Conservation (phyloP, 1,140 invertebrate genomes). For the Augochlora pura region DNA sequence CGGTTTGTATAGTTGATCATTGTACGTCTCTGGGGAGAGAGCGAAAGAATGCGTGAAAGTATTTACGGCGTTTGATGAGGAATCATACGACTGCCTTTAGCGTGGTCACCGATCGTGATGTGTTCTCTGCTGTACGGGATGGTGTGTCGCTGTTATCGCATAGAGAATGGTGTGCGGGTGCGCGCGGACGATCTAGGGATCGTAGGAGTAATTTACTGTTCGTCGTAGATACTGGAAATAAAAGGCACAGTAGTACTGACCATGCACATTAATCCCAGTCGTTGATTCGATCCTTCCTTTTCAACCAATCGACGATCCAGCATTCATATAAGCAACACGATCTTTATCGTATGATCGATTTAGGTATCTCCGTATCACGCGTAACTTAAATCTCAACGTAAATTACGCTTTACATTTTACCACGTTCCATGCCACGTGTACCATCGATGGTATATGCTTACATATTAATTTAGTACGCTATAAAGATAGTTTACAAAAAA, state of each 20-base stretch:
- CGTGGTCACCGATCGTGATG: neutral
- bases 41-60: neutral
- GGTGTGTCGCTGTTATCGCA: constrained; percentile 20
- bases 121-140: neutral
- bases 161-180: constrained; percentile 23
- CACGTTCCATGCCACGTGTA: too few species aligned
- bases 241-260: constrained; percentile 33
- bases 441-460: too few species aligned
- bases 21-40: neutral
- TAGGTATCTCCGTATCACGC: too few species aligned
- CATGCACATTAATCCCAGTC: neutral
- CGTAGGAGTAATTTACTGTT: constrained; percentile 43
- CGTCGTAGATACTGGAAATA: constrained; percentile 38
- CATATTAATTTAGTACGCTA: too few species aligned
- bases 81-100: constrained; percentile 6
- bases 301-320: neutral
- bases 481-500: too few species aligned
- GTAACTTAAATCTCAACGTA: too few species aligned
- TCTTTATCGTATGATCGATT: too few species aligned
- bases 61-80: constrained; percentile 11
- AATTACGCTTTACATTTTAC: too few species aligned
- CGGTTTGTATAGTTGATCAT: neutral
- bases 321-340: neutral
- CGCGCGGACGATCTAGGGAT: constrained; percentile 4
- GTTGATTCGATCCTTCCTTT: neutral